Evolutionary conservation across 1,140 invertebrate genomes (phyloP), one percentile per base, ranked within the genome.

Genomic region (Aphelenchoides fujianensis): DNA sequence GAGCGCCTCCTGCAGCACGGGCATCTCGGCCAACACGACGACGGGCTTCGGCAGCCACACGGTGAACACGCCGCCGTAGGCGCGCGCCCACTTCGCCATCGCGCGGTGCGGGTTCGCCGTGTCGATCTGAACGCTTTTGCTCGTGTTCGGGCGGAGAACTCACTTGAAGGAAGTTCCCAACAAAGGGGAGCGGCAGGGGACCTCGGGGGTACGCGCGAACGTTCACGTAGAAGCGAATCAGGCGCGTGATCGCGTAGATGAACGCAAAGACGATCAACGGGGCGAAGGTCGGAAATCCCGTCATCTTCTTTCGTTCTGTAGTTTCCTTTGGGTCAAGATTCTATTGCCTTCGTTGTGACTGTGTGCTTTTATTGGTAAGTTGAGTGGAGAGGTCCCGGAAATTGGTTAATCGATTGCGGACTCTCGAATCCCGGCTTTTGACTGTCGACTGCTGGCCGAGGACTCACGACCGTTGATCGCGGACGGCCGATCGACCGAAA

Each of bases 151-250:
- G n/a, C n/a, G n/a, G 68, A 5, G 7, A 28, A 30, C 35, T 2
- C 23, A 70, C 69, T 16, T 69, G 63, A 7, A 55, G 48, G 30
- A 74, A 73, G 52, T 74, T 74, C 19, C 72, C 72, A 30, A 74
- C 59, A 27, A 74, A 31, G 2, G 72, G 72, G 0, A 76, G 34
- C 2, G 28, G 28, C 97, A 87, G 3, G 94, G 97, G 27, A 97
- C 95, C 72, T 96, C 88, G 85, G 95, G 94, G 79, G 59, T 68
- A 71, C 5, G 5, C 5, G 55, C 55, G 55, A 48, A 48, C 23
- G 41, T 48, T 16, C 12, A 12, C 23, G 41, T 16, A 16, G 16
- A 53, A 57, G 12, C 23, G 41, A 48, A 48, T 23, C 41, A 48
- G 23, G 12, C 23, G 12, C 23, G 41, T 23, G 23, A 48, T 48